Evolutionary conservation across 2,888 invertebrate species (phyloP).

Genomic region (Eilema caniola): DNA sequence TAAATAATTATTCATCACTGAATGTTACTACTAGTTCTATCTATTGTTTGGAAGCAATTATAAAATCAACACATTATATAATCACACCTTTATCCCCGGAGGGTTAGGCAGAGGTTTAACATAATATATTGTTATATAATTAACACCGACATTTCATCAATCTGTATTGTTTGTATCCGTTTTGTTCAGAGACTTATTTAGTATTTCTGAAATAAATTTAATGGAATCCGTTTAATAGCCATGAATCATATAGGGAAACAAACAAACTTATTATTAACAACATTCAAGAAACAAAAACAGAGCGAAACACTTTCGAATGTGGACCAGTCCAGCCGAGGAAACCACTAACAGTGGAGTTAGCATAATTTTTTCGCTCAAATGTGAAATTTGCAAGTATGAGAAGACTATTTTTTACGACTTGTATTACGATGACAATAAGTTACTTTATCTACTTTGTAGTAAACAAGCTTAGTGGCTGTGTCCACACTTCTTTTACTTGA

Average conservation of each 20-base stretch:
- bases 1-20: constrained; percentile 7
- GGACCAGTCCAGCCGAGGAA: not conserved
- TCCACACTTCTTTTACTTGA: not conserved
- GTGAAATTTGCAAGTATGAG: no score
- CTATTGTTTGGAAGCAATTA: not conserved
- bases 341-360: no score
- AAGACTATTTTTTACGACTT: not conserved
- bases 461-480: not conserved
- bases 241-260: not conserved
- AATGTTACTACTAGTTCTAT: constrained; percentile 8
- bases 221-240: not conserved
- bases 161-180: not conserved
- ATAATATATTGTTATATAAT: no score
- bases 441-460: not conserved
- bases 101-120: no score
- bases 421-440: not conserved
- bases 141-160: no score
- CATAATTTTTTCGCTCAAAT: no score
- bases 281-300: not conserved
- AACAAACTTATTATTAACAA: not conserved
- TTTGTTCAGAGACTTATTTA: not conserved
- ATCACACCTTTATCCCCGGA: no score
- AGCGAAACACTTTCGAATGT: not conserved
- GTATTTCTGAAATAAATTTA: not conserved
- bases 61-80: not conserved